Base-by-base conservation (phyloP, 2,797 vertebrate genomes). In the Sebastes oblongus region DNA sequence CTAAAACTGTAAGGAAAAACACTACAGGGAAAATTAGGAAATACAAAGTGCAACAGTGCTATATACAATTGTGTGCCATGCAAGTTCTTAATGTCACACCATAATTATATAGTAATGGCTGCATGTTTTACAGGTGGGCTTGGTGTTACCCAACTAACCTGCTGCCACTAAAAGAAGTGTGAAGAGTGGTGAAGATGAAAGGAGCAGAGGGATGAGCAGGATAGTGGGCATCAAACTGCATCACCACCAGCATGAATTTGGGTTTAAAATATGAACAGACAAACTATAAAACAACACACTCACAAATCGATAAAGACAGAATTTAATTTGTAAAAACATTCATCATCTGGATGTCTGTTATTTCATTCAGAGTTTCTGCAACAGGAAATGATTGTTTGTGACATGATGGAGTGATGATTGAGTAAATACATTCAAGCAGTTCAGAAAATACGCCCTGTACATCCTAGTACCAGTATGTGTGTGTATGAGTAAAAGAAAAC, bases 111-210 rank as follows among this genome's bases (percentile, higher is more conserved):
- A 25, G 2, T 67, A n/a, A 65, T 36, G 1, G 5, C 0, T 46
- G 1, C 29, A 4, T 88, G 42, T 88, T 85, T 88, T 67, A 64
- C 91, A 95, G 94, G 87, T 95, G 50, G 89, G 87, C 27, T 76
- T 94, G 59, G 59, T 93, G 88, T 70, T 93, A 8, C 87, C 92
- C 30, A 91, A 78, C 77, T 95, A 73, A 92, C 25, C 16, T 77
- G 66, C 39, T 77, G 66, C 50, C 32, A 14, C 24, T 36, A 52
- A 39, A 62, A 59, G 73, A 77, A 6, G 61, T 0, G 32, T 46
- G 30, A 2, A 2, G 32, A 27, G 24, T 2, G 6, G 7, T 36
- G 56, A 68, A 29, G n/a, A 69, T 20, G 12, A 66, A 61, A 8
- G 7, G 16, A 65, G 0, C 16, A 8, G 5, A 54, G 46, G 12